phyloP scores from a whole-genome alignment of 1,140 invertebrate genomes.

The Drosophila nasuta region DNA sequence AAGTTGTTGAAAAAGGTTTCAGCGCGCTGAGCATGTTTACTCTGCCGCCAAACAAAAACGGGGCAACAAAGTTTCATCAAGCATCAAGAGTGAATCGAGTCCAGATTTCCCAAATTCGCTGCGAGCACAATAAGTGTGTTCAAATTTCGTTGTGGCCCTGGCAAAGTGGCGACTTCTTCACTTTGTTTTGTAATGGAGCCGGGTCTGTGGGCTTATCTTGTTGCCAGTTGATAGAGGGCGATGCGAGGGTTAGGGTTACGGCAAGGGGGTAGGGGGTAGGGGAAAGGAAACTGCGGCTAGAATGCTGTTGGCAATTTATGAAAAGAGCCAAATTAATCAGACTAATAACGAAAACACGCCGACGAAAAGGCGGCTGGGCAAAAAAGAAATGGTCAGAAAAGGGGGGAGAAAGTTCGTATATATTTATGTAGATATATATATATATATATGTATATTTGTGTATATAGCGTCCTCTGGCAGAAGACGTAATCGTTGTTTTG shows the following conservation, averaged over 20 bases:
- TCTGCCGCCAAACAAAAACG: slow-evolving; percentile 1
- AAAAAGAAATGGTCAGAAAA: slow-evolving; percentile 54
- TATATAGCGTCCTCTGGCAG: no score
- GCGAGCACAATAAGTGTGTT: slow-evolving; percentile 24
- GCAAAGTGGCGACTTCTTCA: slow-evolving; percentile 20
- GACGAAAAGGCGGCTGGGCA: slow-evolving; percentile 65
- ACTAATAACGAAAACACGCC: slow-evolving; percentile 85
- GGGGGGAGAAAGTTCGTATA: not conserved
- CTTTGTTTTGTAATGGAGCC: slow-evolving; percentile 56
- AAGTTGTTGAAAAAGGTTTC: slow-evolving; percentile 67
- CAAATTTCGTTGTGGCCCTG: slow-evolving; percentile 21
- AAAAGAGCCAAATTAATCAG: slow-evolving; percentile 85
- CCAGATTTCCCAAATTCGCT: not conserved
- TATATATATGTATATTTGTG: no score
- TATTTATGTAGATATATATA: no score
- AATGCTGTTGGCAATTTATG: slow-evolving; percentile 84
- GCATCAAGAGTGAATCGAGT: not conserved
- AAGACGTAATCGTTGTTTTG: no score
- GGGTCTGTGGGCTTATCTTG: slow-evolving; percentile 40
- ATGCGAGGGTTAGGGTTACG: no score
- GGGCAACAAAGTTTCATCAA: not conserved
- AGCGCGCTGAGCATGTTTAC: slow-evolving; percentile 34
- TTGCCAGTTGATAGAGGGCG: slow-evolving; percentile 16
- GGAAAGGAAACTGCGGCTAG: slow-evolving; percentile 61
- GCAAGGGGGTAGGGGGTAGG: not conserved